These are phyloP conservation scores for Centroberyx gerrardi DNA, from an alignment of 2,797 vertebrate genomes.

Conservation along the genomic window DNA sequence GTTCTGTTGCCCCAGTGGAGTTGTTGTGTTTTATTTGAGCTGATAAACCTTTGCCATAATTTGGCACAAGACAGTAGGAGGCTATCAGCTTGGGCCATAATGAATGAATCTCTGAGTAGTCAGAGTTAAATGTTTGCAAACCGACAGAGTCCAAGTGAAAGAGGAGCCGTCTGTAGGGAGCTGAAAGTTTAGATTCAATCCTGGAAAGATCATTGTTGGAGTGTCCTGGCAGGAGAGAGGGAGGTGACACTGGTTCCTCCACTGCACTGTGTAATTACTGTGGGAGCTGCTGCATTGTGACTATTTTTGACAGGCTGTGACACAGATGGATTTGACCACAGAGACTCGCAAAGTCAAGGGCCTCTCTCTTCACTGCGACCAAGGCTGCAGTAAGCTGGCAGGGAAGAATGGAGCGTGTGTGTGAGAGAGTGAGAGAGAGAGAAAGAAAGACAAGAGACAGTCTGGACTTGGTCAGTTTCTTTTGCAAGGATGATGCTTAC, in stretches of 20 bases:
- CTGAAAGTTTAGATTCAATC: constrained; percentile 56
- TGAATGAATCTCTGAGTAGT: constrained; percentile 7
- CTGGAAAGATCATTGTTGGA: constrained; percentile 80
- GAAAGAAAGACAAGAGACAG: constrained; percentile 29
- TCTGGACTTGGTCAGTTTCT: constrained; percentile 34
- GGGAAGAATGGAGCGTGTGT: constrained; percentile 39
- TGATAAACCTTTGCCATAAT: constrained; percentile 5
- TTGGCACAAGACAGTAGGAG: not conserved
- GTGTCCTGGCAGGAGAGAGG: constrained; percentile 76
- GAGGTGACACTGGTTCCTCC: constrained; percentile 85
- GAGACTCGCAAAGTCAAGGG: constrained; percentile 76
- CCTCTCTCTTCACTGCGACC: constrained; percentile 49
- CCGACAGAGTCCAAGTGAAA: not conserved
- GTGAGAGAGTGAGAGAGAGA: not conserved
- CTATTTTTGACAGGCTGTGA: constrained; percentile 86
- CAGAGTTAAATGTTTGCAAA: constrained; percentile 16
- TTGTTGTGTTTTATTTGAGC: constrained; percentile 10
- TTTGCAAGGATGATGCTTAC: constrained; percentile 44
- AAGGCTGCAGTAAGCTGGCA: constrained; percentile 41
- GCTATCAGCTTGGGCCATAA: not conserved
- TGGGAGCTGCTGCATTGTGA: constrained; percentile 85
- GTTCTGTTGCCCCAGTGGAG: constrained; percentile 20
- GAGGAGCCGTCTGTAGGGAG: constrained; percentile 19
- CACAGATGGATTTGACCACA: constrained; percentile 86
- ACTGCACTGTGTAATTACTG: constrained; percentile 85